A percentile compares a stretch with the other conserved stretches of the same genome.
Evolutionary conservation across 1,140 invertebrate species (phyloP).

Genomic region (Tachypleus tridentatus): DNA sequence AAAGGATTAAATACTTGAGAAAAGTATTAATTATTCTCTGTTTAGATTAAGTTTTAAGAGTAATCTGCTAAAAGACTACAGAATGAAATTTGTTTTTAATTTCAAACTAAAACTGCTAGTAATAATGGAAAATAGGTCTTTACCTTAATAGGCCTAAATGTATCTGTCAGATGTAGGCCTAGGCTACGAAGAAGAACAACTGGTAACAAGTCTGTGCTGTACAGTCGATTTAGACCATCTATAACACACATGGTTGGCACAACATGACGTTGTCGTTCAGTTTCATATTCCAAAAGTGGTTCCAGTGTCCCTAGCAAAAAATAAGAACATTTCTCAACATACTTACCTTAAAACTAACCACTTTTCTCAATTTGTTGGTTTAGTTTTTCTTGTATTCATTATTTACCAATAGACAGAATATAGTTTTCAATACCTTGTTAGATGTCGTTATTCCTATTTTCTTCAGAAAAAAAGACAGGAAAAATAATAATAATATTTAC

Average conservation of each 20-base stretch:
- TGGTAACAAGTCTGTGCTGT: conserved; percentile 59
- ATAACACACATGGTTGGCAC: conserved; percentile 75
- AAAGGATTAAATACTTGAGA: no score
- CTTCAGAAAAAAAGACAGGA: no score
- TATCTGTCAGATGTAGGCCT: conserved; percentile 71
- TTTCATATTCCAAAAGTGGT: conserved; percentile 75
- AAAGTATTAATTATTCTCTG: no score
- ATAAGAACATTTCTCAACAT: background rate
- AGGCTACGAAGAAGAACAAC: conserved; percentile 67
- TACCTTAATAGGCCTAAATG: conserved; percentile 64
- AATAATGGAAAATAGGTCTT: no score
- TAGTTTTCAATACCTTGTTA: no score
- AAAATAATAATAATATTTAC: no score
- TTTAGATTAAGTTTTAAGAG: no score
- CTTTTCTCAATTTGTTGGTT: background rate
- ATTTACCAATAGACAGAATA: background rate
- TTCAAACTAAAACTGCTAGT: no score
- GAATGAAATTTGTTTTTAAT: no score
- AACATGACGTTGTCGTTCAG: conserved; percentile 65
- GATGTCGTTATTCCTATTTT: no score
- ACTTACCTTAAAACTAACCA: background rate
- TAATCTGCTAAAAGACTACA: no score
- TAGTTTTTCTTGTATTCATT: background rate
- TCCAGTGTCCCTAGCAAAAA: conserved; percentile 39
- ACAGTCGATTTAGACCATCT: conserved; percentile 76